Evolutionary conservation across 2,888 invertebrate genomes (phyloP), one percentile per base, ranked within the genome.

Genomic region (Yponomeuta evonymella): DNA sequence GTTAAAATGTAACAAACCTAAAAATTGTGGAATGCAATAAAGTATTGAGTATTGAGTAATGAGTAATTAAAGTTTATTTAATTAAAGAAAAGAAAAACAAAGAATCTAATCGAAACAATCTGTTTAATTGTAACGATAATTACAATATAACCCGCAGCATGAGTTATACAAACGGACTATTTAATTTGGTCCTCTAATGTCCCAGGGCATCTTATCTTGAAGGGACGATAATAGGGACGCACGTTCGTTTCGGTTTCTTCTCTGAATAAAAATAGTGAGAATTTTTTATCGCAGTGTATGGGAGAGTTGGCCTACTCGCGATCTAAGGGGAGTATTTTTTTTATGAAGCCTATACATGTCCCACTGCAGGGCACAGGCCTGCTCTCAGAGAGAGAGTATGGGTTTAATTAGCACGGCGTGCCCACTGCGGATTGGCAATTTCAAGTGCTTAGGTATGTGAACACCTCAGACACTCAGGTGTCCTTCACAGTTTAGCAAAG

Each of bases 101-200:
- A n/a, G 2, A 1, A 15, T 15, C 51, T 51, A 11, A 51, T 51
- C 11, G 15, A 15, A 51, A 51, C 51, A 51, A 51, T 15, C 65
- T 43, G 43, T 68, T 48, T 48, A 23, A 68, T 68, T 29, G 29
- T 58, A 51, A 68, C 48, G 51, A 48, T 29, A 48, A n/a, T 68
- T 29, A 68, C 48, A 51, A 48, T 29, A 23, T 12, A 51, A 29
- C 48, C 12, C 51, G 51, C 29, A 48, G 33, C 15, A 78, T 78
- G 78, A 78, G 79, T 81, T 80, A 80, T 81, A 78, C 75, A 79
- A 80, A 80, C 78, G 74, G 76, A 74, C 73, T 69, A 58, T 66
- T 74, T 73, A 77, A 76, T 78, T 78, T 77, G 77, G 76, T 76
- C 76, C 75, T 73, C 75, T 78, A 79, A 78, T 77, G 76, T 75